Conservation (phyloP, 2,797 vertebrate genomes). For the Spea hammondii region DNA sequence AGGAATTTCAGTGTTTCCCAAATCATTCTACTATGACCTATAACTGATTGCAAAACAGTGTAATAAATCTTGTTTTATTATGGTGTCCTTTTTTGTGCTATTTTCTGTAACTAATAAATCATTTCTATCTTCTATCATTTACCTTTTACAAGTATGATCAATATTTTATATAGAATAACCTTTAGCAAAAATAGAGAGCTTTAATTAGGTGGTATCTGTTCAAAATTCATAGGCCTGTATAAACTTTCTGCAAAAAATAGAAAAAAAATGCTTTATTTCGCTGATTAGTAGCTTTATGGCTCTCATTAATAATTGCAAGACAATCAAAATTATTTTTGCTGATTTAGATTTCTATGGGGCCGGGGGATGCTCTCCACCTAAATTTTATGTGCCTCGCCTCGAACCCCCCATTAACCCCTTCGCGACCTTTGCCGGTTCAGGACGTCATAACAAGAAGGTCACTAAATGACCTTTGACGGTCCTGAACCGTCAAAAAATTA, state of each 20-base stretch:
- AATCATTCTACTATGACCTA: conserved; percentile 43
- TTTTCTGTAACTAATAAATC: conserved; percentile 51
- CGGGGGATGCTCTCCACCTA: too few relatives aligned
- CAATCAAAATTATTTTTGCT: too few relatives aligned
- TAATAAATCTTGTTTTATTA: conserved; percentile 50
- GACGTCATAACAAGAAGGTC: too few relatives aligned
- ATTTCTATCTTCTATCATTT: conserved; percentile 40
- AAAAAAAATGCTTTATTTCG: background rate
- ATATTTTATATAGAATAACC: conserved; percentile 51
- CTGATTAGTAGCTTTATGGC: conserved; percentile 9
- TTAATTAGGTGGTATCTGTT: conserved; percentile 30
- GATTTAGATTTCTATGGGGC: too few relatives aligned
- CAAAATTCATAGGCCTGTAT: background rate
- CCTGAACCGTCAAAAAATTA: too few relatives aligned
- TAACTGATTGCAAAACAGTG: conserved; percentile 41
- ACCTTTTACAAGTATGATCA: conserved; percentile 45
- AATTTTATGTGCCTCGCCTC: too few relatives aligned
- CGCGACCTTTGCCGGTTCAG: too few relatives aligned
- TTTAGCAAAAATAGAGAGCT: conserved; percentile 29
- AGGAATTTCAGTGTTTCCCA: conserved; percentile 35
- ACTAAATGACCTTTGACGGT: too few relatives aligned
- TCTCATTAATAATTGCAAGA: background rate
- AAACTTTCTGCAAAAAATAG: background rate
- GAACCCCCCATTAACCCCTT: too few relatives aligned
- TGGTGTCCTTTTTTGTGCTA: conserved; percentile 35